Evolutionary conservation across 1,140 invertebrate genomes (phyloP), one percentile per base, ranked within the genome.

Genomic region (Lethocerus indicus): DNA sequence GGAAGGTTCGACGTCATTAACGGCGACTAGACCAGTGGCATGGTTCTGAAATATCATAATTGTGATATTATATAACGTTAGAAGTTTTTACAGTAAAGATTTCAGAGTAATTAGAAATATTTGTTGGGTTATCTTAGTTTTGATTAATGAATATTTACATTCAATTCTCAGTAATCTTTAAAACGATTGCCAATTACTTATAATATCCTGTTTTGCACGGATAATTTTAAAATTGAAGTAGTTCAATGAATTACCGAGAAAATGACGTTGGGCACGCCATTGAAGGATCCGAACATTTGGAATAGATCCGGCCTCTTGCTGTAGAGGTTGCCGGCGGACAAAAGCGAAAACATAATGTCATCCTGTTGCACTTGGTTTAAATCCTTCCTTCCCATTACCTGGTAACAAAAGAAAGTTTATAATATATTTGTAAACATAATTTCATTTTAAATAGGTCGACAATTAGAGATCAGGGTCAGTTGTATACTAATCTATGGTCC

Each of bases 211-310:
- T 4, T 9, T 43, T 4, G 16, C 26, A 24, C 5, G 2, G 28
- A 3, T 47, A 29, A 29, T 47, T 47, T n/a, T 2, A 13, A 29
- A 16, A 28, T 41, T 14, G 2, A 35, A 32, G n/a, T 37, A 24
- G 12, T 20, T 25, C 23, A 18, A 9, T 29, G 12, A 56, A 50
- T 59, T 59, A 72, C 73, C 61, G 69, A 72, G 54, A 75, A 75
- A 2, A 74, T 55, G 21, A 74, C 47, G 54, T 75, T 67, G 1
- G 60, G 54, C 27, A 61, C 57, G 9, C 65, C 70, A 24, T 65
- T 58, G 61, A 66, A 74, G 18, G 59, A 49, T 3, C 71, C 71
- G 52, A 72, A 74, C 7, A 75, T 56, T 9, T 61, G 61, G 46
- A 75, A 64, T 3, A 69, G 52, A 54, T 70, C 64, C 3, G 69